A percentile compares a stretch with the other conserved stretches of the same genome.
Conservation (phyloP, 2,113 vertebrate species). For the Eurystomus gularis region DNA sequence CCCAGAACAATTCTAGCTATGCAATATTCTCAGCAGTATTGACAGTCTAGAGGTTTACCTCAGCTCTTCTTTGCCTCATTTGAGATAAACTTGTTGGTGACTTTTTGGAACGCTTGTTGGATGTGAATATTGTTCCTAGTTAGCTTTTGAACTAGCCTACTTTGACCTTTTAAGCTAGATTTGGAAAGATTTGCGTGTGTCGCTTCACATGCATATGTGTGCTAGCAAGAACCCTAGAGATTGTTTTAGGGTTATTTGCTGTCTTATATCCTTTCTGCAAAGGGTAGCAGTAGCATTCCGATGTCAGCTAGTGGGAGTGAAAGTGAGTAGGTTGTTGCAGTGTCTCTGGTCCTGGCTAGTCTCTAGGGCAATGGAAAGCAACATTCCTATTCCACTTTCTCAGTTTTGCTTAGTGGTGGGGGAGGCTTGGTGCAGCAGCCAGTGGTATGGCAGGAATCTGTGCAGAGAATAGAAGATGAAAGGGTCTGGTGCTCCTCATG, state of each 20-base stretch:
- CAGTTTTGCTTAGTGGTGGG: conserved; percentile 31
- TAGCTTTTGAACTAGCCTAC: neutral
- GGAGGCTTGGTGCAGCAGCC: conserved; percentile 50
- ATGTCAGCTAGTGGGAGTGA: neutral
- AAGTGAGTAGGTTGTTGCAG: neutral
- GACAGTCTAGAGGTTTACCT: neutral
- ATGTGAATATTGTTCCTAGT: neutral
- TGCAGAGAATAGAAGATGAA: conserved; percentile 61
- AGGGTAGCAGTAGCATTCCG: neutral
- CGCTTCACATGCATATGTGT: neutral
- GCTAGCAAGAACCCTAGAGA: neutral
- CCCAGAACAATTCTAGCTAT: neutral
- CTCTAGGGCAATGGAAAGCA: neutral
- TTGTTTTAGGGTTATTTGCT: neutral
- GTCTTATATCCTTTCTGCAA: neutral
- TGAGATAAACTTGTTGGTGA: neutral
- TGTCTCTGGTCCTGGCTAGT: neutral
- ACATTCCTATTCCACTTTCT: conserved; percentile 49
- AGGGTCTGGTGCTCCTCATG: conserved; percentile 12
- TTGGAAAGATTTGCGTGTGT: neutral
- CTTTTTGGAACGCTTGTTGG: neutral
- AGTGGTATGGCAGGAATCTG: conserved; percentile 70
- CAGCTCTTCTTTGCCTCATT: neutral
- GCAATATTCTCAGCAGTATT: neutral
- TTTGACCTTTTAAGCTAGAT: neutral